Evolutionary conservation across 2,113 vertebrate species (phyloP).

Genomic region (Sinocyclocheilus grahami): DNA sequence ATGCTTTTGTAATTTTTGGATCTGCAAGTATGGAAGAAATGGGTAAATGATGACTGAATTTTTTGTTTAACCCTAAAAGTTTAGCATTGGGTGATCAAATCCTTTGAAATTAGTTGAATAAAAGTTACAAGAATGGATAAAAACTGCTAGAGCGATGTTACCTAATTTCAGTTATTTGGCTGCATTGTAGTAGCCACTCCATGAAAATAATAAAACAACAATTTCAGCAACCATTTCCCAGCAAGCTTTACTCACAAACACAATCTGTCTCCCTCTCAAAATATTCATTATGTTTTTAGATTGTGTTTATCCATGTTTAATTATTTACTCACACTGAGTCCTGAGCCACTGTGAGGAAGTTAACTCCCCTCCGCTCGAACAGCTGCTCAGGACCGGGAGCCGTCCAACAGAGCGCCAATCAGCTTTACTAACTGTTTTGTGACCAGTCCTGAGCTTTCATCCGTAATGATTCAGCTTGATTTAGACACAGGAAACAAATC

Average conservation of each 20-base stretch:
- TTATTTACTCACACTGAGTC: slow-evolving; percentile 28
- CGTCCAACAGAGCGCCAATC: background rate
- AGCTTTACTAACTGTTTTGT: slow-evolving; percentile 25
- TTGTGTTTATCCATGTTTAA: slow-evolving; percentile 31
- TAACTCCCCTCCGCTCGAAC: slow-evolving; percentile 11
- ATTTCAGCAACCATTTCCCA: background rate
- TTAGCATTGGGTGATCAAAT: background rate
- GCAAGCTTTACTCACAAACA: slow-evolving; percentile 15
- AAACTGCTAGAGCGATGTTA: background rate
- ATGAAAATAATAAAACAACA: background rate
- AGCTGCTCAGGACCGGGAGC: background rate
- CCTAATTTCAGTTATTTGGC: background rate
- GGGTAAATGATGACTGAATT: too few relatives aligned
- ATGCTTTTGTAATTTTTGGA: background rate
- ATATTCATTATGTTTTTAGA: slow-evolving; percentile 44
- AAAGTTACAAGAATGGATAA: background rate
- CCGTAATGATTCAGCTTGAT: slow-evolving; percentile 28
- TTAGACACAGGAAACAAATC: slow-evolving; percentile 45
- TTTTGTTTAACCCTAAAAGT: too few relatives aligned
- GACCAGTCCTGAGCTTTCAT: slow-evolving; percentile 21
- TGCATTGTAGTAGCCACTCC: background rate
- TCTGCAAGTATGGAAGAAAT: background rate
- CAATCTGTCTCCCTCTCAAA: slow-evolving; percentile 17
- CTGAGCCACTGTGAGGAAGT: slow-evolving; percentile 21
- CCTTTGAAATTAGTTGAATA: background rate